Conservation (phyloP, 2,113 vertebrate genomes). For the Rhabdornis inornatus region DNA sequence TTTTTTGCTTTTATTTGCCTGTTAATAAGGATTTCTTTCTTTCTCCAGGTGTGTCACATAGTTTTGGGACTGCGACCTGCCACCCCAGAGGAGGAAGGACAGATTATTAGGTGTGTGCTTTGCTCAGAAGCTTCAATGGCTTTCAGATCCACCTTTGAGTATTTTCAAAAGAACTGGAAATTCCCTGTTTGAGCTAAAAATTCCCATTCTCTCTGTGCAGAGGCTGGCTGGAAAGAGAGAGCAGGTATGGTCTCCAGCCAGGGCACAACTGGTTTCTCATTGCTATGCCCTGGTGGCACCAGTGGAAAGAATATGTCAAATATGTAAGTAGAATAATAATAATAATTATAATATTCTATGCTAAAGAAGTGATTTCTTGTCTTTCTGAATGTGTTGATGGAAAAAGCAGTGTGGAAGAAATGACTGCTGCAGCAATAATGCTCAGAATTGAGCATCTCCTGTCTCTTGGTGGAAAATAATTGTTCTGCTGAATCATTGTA, state of each 20-base stretch:
- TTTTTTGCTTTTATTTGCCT: neutral
- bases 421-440: neutral
- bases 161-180: neutral
- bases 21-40: neutral
- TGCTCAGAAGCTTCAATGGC: neutral
- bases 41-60: constrained; percentile 92
- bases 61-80: constrained; percentile 93
- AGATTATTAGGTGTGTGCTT: constrained; percentile 88
- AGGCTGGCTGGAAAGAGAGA: constrained; percentile 96
- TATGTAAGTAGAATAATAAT: constrained; percentile 83
- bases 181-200: neutral
- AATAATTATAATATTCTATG: neutral
- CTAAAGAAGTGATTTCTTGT: neutral
- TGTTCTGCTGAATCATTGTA: neutral
- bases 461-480: neutral
- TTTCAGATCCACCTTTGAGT: neutral
- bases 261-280: constrained; percentile 98
- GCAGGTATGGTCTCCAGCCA: constrained; percentile 90
- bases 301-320: constrained; percentile 98
- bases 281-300: constrained; percentile 98
- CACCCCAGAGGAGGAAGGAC: constrained; percentile 93
- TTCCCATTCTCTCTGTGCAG: constrained; percentile 61
- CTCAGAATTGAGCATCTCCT: neutral
- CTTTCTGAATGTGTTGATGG: neutral
- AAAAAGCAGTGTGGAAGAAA: neutral